Base-by-base conservation (phyloP, 2,888 invertebrate genomes). In the Asteroscopus sphinx region DNA sequence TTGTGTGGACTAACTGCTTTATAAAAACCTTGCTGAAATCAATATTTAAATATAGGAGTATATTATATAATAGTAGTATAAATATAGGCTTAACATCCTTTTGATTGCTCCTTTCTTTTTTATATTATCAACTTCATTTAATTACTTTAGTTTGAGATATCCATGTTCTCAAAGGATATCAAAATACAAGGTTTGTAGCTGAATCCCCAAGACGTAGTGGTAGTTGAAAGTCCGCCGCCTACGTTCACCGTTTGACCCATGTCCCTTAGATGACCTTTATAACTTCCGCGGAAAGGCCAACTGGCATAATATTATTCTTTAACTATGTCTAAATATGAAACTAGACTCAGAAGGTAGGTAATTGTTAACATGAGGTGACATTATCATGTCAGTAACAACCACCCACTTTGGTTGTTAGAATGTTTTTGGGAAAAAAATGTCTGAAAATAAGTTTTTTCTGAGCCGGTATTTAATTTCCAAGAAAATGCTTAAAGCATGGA, bases 391-490 rank as follows among this genome's bases (percentile, higher is more conserved):
- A 44, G 32, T 40, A 28, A 40, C 39, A 32, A 55, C 26, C 28
- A 26, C 13, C 9, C 17, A 30, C 2, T 15, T 49, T 16, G 16
- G 16, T 25, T 36, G 15, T 35, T 26, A 15, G 25, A 17, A 33
- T 39, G 13, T 45, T 36, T 44, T 61, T 21, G 26, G 1, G 15
- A 8, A 30, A 30, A 62, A 58, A 58, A 35, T 26, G 33, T 12
- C 45, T 44, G n/a, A 35, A 44, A 53, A 53, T 51, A 60, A 53
- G 40, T 46, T 61, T 57, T 48, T 54, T 28, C n/a, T 40, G 39
- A 52, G 64, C 52, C 57, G 51, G 58, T 65, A 63, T 73, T 74
- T 64, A 73, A 75, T 77, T 69, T 73, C 35, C n/a, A 63, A 72
- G 68, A 64, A 68, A 74, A 69, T 58, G 59, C 57, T 59, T 56